A percentile compares a stretch with the other conserved stretches of the same genome.
Conservation (phyloP, 2,888 invertebrate species). For the Clitarchus hookeri region DNA sequence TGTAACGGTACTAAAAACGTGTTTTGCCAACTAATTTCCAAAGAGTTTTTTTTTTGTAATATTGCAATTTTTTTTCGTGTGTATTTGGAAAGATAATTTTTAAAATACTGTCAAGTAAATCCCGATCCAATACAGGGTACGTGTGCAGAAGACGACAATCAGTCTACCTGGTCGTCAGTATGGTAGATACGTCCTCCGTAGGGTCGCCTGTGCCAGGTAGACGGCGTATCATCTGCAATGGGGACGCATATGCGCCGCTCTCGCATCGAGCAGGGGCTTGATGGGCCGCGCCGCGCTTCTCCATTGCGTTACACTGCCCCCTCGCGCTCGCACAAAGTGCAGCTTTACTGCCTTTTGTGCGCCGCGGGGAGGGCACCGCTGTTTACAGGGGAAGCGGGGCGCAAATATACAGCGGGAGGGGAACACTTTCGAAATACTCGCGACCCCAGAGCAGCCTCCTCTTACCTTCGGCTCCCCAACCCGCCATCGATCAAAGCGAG, state of each 20-base stretch:
- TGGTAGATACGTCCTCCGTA: too few relatives aligned
- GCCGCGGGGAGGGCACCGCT: neutral
- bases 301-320: neutral
- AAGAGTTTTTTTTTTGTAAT: too few relatives aligned
- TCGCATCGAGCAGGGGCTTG: neutral
- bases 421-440: slow-evolving; percentile 1
- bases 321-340: neutral
- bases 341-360: neutral
- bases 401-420: neutral
- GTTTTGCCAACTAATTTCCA: too few relatives aligned
- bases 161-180: too few relatives aligned
- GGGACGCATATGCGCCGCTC: neutral
- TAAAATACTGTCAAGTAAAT: too few relatives aligned
- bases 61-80: too few relatives aligned
- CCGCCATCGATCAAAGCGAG: neutral
- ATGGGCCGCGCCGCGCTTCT: neutral
- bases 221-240: too few relatives aligned
- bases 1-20: too few relatives aligned
- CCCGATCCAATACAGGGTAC: too few relatives aligned
- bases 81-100: too few relatives aligned
- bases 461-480: neutral
- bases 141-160: too few relatives aligned
- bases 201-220: too few relatives aligned
- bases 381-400: neutral
- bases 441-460: neutral